Conservation (phyloP, 2,888 invertebrate species). For the Agriopis marginaria region DNA sequence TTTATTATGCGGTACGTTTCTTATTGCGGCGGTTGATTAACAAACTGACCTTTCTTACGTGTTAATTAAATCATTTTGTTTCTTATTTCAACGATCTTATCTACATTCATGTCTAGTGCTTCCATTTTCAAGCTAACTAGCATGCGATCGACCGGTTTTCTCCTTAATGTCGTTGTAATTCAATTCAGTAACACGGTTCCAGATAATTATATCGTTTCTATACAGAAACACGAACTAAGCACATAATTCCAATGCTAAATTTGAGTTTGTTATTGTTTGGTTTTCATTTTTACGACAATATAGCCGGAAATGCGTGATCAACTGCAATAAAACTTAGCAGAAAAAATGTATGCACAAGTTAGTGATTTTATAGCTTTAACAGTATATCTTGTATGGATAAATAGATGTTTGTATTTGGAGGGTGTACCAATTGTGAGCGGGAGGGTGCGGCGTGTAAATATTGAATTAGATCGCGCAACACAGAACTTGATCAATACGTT, state of each 20-base stretch:
- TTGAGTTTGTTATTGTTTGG: slow-evolving; percentile 47
- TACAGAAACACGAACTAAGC: slow-evolving; percentile 28
- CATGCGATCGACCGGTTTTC: slow-evolving; percentile 25
- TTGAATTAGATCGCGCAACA: slow-evolving; percentile 46
- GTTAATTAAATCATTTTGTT: slow-evolving; percentile 42
- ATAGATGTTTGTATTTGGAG: slow-evolving; percentile 31
- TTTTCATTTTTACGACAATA: slow-evolving; percentile 45
- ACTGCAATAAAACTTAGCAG: slow-evolving; percentile 51
- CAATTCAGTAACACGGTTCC: slow-evolving; percentile 6
- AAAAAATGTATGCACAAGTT: slow-evolving; percentile 52
- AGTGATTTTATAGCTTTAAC: slow-evolving; percentile 44
- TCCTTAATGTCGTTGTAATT: slow-evolving; percentile 16
- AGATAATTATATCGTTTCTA: slow-evolving; percentile 34
- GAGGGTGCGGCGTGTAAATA: slow-evolving; percentile 46
- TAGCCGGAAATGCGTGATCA: slow-evolving; percentile 56
- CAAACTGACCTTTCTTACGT: slow-evolving; percentile 43
- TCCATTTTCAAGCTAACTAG: slow-evolving; percentile 21
- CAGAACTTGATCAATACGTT: slow-evolving; percentile 42
- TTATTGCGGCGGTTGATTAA: slow-evolving; percentile 38
- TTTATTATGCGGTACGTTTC: slow-evolving; percentile 32
- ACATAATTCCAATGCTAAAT: slow-evolving; percentile 40
- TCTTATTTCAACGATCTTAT: slow-evolving; percentile 32
- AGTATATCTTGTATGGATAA: slow-evolving; percentile 24
- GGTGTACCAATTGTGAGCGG: slow-evolving; percentile 32
- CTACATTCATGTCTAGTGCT: slow-evolving; percentile 31